Conservation (phyloP, 2,113 vertebrate genomes). For the Prunella himalayana region DNA sequence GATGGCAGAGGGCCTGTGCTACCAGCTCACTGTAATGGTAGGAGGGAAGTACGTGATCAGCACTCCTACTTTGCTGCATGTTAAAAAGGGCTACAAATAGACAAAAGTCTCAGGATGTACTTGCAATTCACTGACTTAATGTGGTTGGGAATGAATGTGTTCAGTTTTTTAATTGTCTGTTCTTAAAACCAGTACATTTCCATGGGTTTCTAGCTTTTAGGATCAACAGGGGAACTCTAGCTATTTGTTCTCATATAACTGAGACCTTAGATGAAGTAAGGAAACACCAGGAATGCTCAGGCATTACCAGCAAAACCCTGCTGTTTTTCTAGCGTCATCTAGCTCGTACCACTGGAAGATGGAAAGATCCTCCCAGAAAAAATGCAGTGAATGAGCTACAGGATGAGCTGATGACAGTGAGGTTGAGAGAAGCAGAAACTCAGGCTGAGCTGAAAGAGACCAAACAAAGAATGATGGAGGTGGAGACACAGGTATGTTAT, state of each 20-base stretch:
- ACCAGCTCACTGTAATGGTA: neutral
- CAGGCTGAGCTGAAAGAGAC: slow-evolving; percentile 90
- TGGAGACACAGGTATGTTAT: slow-evolving; percentile 88
- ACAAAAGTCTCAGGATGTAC: neutral
- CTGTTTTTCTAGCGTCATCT: slow-evolving; percentile 82
- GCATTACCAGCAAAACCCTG: neutral
- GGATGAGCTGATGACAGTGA: slow-evolving; percentile 94
- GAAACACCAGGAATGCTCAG: neutral
- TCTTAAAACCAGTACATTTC: neutral
- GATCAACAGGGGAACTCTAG: neutral
- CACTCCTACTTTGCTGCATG: neutral
- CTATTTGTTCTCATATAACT: neutral
- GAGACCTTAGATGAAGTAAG: neutral
- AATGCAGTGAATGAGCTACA: slow-evolving; percentile 89
- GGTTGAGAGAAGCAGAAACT: slow-evolving; percentile 91
- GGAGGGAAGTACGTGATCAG: neutral
- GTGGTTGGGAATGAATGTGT: neutral
- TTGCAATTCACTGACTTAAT: neutral
- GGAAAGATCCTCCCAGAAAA: slow-evolving; percentile 92
- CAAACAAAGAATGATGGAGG: slow-evolving; percentile 91
- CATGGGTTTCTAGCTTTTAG: neutral
- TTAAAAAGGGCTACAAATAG: neutral
- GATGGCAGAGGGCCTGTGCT: neutral
- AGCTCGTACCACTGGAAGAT: slow-evolving; percentile 88
- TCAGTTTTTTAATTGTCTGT: neutral